Evolutionary conservation across 92 coral and sea anemone genomes (phyloP), one percentile per base, ranked within the genome.

Genomic region (Muricea muricata): DNA sequence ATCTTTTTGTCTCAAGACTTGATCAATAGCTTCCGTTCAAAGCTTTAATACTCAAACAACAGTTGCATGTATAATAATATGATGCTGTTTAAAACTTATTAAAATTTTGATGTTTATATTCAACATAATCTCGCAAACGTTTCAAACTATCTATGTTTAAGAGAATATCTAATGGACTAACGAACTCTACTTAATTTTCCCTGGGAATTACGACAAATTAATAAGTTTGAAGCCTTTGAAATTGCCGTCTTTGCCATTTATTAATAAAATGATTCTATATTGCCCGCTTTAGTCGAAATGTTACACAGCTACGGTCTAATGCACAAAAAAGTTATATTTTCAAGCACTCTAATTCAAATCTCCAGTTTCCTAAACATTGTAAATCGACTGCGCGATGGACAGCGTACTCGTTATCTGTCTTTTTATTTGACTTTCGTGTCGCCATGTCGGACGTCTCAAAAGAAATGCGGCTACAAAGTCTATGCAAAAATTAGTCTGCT

Each of bases 1-100:
- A 10, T 78, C 46, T 78, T 78, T 78, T 78, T 78, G 65, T 75
- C 80, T 75, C 9, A 15, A 55, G 29, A 26, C 55, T 78, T 57
- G 83, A 78, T 78, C 69, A 78, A 78, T 78, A 58, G 83, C 71
- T 78, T 78, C 83, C 83, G 83, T 55, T 78, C 83, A 37, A 52
- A 25, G 18, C 29, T 78, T 8, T 9, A 24, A 78, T 57, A 40
- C 65, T 40, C 83, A 78, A 55, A 78, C 83, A 78, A 25, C 63
- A 23, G 48, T 37, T 39, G 48, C 30, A n/a, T 39, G 70, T 32
- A 29, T 78, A 24, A 20, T 17, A 78, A 41, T 73, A 30, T 31
- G 57, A 12, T 29, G 79, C 56, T 24, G 30, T 42, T 50, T 73
- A 41, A 42, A 73, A 73, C 79, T 73, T 73, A 73, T 73, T 73